phyloP scores from a whole-genome alignment of 2,113 vertebrate genomes.

The Phoenicopterus ruber region DNA sequence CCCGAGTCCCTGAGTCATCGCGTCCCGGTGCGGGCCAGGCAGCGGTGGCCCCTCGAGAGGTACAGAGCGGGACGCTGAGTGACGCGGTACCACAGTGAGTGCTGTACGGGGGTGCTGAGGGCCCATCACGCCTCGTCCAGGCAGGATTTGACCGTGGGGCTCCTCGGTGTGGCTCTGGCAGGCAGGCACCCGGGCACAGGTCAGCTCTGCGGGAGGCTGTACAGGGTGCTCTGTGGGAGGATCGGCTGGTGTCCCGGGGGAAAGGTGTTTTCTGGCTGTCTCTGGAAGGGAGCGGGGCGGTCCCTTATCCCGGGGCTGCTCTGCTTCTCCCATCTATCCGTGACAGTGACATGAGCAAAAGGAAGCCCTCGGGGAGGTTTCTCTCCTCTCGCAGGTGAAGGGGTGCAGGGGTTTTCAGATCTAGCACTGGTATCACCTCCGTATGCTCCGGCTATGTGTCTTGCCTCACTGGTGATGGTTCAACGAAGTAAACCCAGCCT shows the following conservation, averaged over 20 bases:
- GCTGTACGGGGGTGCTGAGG: not conserved
- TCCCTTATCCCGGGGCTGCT: not conserved
- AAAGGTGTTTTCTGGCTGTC: not conserved
- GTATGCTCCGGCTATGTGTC: accelerated
- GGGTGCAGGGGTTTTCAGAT: not conserved
- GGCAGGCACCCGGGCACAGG: not conserved
- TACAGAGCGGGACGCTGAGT: not conserved
- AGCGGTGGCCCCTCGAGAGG: not conserved
- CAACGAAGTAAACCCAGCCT: not conserved
- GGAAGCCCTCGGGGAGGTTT: not conserved
- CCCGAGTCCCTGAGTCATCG: not conserved
- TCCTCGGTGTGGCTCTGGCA: not conserved
- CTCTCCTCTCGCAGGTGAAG: not conserved
- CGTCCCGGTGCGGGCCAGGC: not conserved
- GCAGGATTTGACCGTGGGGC: not conserved
- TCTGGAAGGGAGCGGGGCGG: not conserved
- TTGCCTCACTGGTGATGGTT: not conserved
- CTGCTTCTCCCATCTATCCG: not conserved
- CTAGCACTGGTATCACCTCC: not conserved
- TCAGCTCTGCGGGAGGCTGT: not conserved
- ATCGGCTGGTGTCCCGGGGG: not conserved
- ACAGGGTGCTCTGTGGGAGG: not conserved
- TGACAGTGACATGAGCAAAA: accelerated
- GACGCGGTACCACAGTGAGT: accelerated
- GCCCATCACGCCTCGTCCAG: accelerated